Evolutionary conservation across 2,113 vertebrate species (phyloP), one percentile per base, ranked within the genome.

Genomic region (Nerophis ophidion): DNA sequence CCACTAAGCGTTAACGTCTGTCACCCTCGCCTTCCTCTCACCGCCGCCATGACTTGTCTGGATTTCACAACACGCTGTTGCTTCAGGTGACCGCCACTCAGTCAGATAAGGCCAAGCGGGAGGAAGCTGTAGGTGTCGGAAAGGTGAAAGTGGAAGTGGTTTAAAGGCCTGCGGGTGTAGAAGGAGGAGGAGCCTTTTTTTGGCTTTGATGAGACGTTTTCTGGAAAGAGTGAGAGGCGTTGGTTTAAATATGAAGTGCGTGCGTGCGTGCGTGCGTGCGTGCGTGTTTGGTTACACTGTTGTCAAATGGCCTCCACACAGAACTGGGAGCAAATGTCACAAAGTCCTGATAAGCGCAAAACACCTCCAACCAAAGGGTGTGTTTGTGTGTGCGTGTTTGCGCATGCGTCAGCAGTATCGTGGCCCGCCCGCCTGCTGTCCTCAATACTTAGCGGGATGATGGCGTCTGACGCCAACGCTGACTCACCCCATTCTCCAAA

Each of bases 151-250:
- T 38, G 70, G 55, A 68, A 70, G 7, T 69, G 35, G 79, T 74
- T 70, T 59, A 56, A 44, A 16, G 19, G 56, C 44, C 19, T 19
- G 58, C 4, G 15, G 6, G 75, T 8, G 70, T 26, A 7, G 60
- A 70, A 61, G 61, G 61, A 36, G 61, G 51, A 55, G 26, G 47
- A 14, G 38, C n/a, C 40, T 44, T 15, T 44, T 15, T 34, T 19
- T 49, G 40, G 48, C 19, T 36, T 54, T 45, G 65, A 59, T 60
- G 61, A 57, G 16, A 8, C 2, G 34, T 35, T 38, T 72, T 80
- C 71, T 72, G 75, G 85, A 81, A 77, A 70, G 79, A 66, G 75
- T 80, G 72, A 72, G 80, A 82, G 78, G 80, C 48, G 72, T 76
- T 64, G 53, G 52, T 75, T 76, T 77, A 48, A 67, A 65, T 59